Evolutionary conservation across 2,888 invertebrate genomes (phyloP), one percentile per base, ranked within the genome.

Genomic region (Drosophila quinaria): DNA sequence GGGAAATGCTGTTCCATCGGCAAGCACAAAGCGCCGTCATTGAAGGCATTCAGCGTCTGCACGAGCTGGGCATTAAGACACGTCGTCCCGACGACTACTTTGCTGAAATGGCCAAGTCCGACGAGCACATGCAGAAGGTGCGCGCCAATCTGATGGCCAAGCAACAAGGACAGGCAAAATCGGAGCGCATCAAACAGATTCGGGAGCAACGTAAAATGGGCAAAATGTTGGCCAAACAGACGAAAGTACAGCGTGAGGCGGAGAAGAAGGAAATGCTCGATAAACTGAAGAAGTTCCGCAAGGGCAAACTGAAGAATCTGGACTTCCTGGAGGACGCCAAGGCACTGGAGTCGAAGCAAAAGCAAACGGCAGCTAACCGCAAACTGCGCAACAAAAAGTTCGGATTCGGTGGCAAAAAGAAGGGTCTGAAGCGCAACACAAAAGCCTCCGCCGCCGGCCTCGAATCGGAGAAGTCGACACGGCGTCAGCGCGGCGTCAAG

Each of bases 41-140:
- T 29, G 95, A 97, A 74, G 97, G 96, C 0, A 94, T 99, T 22
- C 95, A 95, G 49, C 94, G 94, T 78, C 93, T 99, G 9, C 96
- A 97, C 70, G 94, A 95, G 41, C 91, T 97, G 5, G 95, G 95
- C 19, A 93, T 98, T 50, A 94, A 95, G 0, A 98, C 98, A 0
- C 96, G 95, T 89, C 94, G 96, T 54, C 99, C 99, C 0, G 97
- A 97, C 62, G 99, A 99, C 93, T 99, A 98, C 92, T 99, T 98
- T 93, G 99, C 99, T 0, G 98, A 99, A 94, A 99, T 99, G 99
- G 98, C 98, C 0, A 99, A 99, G 92, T 94, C 97, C 13, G 99
- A 99, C 93, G 95, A 95, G 35, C 99, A 99, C 89, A 99, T 99
- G 99, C 98, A 98, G 89, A 98, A 98, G 93, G 96, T 98, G 0